Evolutionary conservation across 1,140 invertebrate species (phyloP), one percentile per base, ranked within the genome.

Genomic region (Drosophila trapezifrons): DNA sequence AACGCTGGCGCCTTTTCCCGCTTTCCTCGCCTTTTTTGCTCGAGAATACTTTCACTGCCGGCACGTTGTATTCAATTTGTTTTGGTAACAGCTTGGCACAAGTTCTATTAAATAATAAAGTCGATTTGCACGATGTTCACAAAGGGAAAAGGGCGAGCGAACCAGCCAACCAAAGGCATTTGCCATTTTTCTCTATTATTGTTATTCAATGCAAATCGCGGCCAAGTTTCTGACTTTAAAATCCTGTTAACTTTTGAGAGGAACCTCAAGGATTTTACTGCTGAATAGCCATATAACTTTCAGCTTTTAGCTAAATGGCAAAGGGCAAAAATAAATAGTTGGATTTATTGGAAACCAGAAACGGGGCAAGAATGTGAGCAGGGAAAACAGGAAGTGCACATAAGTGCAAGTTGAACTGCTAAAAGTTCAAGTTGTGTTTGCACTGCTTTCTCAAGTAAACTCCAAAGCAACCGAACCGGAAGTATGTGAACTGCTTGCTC

Each of bases 81-180:
- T 89, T 83, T 73, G 84, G 84, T 66, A 87, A 89, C 83, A 87
- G 83, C 84, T 83, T 82, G 83, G 66, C 73, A 56, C 64, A 84
- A 80, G 71, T 87, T 89, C 84, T 83, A 89, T 89, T 89, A 87
- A 87, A 87, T 87, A 87, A 87, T 87, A 87, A 89, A 89, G 71
- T 83, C 80, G 84, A 89, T 87, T 87, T 79, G 66, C 65, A 79
- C 82, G 65, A 70, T 79, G 78, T 76, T 87, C 62, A 56, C 60
- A 45, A 54, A 54, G 32, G 37, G 37, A 38, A 65, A n/a, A 38
- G 27, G 42, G 29, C 12, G 29, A 17, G 13, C 17, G 35, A 29
- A 15, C 3, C 13, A n/a, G 54, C 29, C 20, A 35, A 40, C 17
- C 42, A 22, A 32, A 51, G 15, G 49, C 62, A 20, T 69, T 45